Conservation (phyloP, 2,797 vertebrate genomes). For the Psittacula derbiana region DNA sequence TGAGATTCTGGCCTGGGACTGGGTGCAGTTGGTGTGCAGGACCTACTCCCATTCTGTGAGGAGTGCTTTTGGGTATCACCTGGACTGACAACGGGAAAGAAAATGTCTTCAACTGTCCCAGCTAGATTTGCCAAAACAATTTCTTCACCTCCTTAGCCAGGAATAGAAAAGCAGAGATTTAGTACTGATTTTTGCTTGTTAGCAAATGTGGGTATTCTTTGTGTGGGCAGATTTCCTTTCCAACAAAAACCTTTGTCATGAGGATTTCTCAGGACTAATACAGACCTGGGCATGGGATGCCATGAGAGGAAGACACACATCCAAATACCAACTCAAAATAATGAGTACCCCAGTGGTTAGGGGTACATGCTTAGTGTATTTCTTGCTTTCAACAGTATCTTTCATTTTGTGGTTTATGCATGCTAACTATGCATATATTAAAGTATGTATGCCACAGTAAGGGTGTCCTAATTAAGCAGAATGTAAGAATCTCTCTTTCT, state of each 20-base stretch:
- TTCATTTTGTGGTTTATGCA: neutral
- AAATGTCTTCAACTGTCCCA: neutral
- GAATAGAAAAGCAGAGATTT: neutral
- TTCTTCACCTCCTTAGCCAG: neutral
- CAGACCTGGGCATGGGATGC: neutral
- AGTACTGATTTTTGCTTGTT: neutral
- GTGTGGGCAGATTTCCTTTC: neutral
- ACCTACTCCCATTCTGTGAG: rapidly evolving
- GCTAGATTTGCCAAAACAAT: neutral
- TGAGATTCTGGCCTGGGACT: neutral
- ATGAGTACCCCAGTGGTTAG: conserved; percentile 10
- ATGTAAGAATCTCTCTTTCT: neutral
- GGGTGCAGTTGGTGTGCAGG: neutral
- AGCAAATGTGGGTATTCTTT: neutral
- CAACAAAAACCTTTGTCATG: neutral
- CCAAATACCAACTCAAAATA: neutral
- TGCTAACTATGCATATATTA: neutral
- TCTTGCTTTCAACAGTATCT: neutral
- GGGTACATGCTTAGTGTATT: neutral
- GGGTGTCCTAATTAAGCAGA: neutral
- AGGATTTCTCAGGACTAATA: neutral
- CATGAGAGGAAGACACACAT: neutral
- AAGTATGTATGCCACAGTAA: neutral
- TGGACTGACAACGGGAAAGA: neutral
- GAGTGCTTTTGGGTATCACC: neutral